These are phyloP conservation scores for Drosophila equinoxialis DNA, from an alignment of 1,140 invertebrate species.

Conservation along the genomic window DNA sequence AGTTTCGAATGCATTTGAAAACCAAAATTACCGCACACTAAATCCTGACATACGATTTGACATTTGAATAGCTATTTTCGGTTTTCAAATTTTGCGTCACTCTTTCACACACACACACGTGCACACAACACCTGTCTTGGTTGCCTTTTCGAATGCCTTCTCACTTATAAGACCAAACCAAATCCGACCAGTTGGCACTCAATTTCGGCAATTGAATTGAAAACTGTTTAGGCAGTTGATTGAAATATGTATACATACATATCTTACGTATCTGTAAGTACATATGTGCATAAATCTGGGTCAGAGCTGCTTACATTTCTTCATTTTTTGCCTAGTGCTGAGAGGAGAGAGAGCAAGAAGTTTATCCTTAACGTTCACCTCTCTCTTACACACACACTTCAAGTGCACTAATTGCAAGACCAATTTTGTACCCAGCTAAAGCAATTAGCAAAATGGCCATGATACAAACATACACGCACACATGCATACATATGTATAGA, in stretches of 20 bases:
- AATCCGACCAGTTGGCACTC: slow-evolving; percentile 44
- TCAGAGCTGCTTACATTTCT: slow-evolving; percentile 3
- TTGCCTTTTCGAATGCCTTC: no score
- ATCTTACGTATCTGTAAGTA: not conserved
- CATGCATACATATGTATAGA: no score
- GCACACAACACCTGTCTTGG: no score
- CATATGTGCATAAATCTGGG: slow-evolving; percentile 4
- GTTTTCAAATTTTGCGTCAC: slow-evolving; percentile 28
- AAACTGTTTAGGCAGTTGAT: slow-evolving; percentile 68
- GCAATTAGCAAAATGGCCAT: slow-evolving; percentile 7
- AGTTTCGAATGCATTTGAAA: not conserved
- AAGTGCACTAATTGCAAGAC: slow-evolving; percentile 8
- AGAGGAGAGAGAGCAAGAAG: slow-evolving; percentile 11
- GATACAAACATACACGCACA: not conserved
- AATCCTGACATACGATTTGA: slow-evolving; percentile 71
- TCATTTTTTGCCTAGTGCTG: slow-evolving; percentile 13
- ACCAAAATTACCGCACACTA: slow-evolving; percentile 19
- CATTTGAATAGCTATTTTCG: slow-evolving; percentile 72
- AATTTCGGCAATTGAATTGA: slow-evolving; percentile 68
- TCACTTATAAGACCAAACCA: not conserved
- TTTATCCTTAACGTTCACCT: slow-evolving; percentile 21
- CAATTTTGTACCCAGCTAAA: slow-evolving; percentile 6
- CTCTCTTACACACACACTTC: not conserved
- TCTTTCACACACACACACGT: not conserved
- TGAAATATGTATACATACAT: slow-evolving; percentile 55